phyloP scores from a whole-genome alignment of 2,888 invertebrate species.

The Biston betularia region DNA sequence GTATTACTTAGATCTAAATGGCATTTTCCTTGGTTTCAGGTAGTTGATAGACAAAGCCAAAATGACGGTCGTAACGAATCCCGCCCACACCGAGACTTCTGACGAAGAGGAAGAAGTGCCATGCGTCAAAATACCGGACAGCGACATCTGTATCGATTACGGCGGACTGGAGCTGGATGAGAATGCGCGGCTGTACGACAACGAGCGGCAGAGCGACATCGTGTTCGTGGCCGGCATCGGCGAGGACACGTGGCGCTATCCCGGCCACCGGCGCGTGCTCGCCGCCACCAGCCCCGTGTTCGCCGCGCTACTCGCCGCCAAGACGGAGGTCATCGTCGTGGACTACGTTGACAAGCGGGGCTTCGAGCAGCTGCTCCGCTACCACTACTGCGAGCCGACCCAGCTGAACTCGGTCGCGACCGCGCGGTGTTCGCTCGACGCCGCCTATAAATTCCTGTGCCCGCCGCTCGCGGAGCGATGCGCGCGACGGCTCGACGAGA shows the following conservation, averaged over 20 bases:
- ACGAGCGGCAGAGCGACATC: constrained; percentile 86
- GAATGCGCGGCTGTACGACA: constrained; percentile 75
- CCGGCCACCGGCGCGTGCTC: constrained; percentile 88
- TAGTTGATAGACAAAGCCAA: constrained; percentile 52
- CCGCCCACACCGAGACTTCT: constrained; percentile 67
- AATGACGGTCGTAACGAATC: constrained; percentile 83
- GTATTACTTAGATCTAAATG: not conserved
- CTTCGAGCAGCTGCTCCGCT: constrained; percentile 88
- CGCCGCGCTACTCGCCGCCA: constrained; percentile 82
- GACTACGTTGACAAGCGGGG: constrained; percentile 88
- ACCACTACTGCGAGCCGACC: constrained; percentile 88
- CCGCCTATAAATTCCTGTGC: constrained; percentile 91
- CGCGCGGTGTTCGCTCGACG: constrained; percentile 90
- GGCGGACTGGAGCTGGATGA: constrained; percentile 58
- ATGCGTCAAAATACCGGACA: constrained; percentile 37
- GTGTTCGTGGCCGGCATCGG: constrained; percentile 88
- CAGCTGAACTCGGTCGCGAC: constrained; percentile 87
- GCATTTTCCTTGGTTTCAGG: constrained; percentile 59
- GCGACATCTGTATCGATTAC: constrained; percentile 45
- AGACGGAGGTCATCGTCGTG: constrained; percentile 80
- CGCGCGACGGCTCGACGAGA: constrained; percentile 88
- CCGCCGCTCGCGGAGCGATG: constrained; percentile 89
- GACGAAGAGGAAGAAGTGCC: constrained; percentile 63
- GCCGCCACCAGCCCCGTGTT: constrained; percentile 88
- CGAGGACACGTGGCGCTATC: constrained; percentile 88